phyloP scores from a whole-genome alignment of 2,888 invertebrate species.

The Autographa pulchrina region DNA sequence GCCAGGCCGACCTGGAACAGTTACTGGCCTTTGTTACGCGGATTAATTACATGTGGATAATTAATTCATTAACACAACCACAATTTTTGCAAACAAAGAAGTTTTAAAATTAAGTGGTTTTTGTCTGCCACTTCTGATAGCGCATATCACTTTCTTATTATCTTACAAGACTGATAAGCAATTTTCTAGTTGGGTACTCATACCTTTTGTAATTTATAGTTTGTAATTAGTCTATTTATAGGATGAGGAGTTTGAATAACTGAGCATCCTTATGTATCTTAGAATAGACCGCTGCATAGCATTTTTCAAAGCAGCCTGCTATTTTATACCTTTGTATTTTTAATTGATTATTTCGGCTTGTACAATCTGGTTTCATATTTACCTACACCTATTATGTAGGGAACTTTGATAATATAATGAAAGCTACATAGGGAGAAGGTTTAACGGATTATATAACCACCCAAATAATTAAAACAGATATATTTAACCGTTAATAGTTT shows the following conservation, averaged over 20 bases:
- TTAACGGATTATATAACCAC: too few relatives aligned
- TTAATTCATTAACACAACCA: constrained; percentile 63
- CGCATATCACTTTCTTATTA: constrained; percentile 1
- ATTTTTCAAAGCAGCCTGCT: constrained; percentile 30
- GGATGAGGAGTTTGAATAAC: too few relatives aligned
- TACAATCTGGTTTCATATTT: too few relatives aligned
- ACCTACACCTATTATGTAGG: too few relatives aligned
- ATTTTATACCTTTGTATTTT: neutral
- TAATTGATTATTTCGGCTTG: too few relatives aligned
- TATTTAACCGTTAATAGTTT: too few relatives aligned
- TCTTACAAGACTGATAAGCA: neutral
- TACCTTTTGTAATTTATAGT: neutral
- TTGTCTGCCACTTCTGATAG: neutral
- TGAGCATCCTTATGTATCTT: neutral
- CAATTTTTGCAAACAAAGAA: constrained; percentile 47
- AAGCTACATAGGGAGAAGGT: too few relatives aligned
- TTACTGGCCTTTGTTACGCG: constrained; percentile 71
- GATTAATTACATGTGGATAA: constrained; percentile 71
- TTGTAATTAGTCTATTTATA: neutral
- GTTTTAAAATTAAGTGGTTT: neutral
- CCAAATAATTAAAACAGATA: too few relatives aligned
- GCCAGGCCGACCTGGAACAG: constrained; percentile 64
- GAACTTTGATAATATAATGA: too few relatives aligned
- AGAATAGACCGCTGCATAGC: neutral
- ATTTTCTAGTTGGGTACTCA: neutral